Percentiles rank a stretch among this genome's conserved stretches.
phyloP scores from a whole-genome alignment of 2,797 vertebrate species.

The Catharus ustulatus region DNA sequence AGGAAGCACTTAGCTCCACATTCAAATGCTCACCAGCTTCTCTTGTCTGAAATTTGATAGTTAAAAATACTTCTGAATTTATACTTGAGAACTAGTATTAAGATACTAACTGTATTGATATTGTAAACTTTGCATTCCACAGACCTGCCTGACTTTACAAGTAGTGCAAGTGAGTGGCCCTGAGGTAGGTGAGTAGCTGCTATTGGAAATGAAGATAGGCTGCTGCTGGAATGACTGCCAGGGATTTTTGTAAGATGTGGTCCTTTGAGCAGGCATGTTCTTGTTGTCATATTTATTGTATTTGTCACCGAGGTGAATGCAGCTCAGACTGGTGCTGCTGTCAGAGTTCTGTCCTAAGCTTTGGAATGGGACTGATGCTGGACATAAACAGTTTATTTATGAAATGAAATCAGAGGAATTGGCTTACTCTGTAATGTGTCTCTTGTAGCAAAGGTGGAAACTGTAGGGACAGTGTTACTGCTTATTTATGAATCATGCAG shows the following conservation, averaged over 20 bases:
- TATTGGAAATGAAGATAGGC: neutral
- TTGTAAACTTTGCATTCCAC: rapidly evolving
- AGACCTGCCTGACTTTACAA: neutral
- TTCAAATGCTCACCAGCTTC: neutral
- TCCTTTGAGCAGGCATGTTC: neutral
- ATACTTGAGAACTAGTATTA: neutral
- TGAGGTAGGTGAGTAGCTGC: neutral
- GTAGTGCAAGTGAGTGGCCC: neutral
- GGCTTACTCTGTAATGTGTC: neutral
- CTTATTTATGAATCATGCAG: neutral
- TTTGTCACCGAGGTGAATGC: neutral
- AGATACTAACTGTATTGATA: neutral
- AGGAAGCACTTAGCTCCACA: neutral
- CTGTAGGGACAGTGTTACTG: neutral
- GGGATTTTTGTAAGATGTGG: neutral
- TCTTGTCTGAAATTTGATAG: neutral
- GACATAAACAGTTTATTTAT: neutral
- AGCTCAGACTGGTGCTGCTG: neutral
- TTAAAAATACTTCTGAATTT: neutral
- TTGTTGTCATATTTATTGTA: neutral
- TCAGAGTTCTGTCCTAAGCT: neutral
- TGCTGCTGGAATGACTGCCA: neutral
- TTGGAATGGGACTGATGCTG: neutral
- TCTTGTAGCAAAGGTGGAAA: neutral
- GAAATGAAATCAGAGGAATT: neutral